Percentiles rank a stretch among this genome's conserved stretches.
These are phyloP conservation scores for Phrynocephalus vlangalii DNA, from an alignment of 2,797 vertebrate species.

Conservation along the genomic window DNA sequence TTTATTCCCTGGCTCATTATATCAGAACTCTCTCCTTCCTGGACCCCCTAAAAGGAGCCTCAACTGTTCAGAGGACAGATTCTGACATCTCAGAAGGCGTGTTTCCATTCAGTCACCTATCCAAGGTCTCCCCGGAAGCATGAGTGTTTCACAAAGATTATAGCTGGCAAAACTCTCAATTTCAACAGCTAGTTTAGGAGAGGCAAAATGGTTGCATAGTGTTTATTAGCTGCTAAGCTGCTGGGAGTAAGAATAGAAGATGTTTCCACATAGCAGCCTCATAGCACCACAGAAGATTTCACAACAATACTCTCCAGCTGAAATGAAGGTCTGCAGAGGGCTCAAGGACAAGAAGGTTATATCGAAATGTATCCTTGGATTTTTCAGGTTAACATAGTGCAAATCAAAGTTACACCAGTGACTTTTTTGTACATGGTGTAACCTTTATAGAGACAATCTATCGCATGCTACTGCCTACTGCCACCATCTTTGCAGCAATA, in stretches of 20 bases:
- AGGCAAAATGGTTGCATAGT: constrained; percentile 74
- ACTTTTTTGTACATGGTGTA: not conserved
- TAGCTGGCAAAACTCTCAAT: constrained; percentile 78
- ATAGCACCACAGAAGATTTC: constrained; percentile 64
- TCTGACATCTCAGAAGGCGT: constrained; percentile 68
- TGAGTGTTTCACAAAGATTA: constrained; percentile 77
- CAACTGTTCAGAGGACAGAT: constrained; percentile 57
- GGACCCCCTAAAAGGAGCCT: constrained; percentile 59
- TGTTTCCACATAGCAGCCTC: constrained; percentile 71
- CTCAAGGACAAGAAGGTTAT: constrained; percentile 49
- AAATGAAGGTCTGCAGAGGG: constrained; percentile 62
- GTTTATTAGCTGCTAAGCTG: constrained; percentile 85
- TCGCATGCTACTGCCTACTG: no score
- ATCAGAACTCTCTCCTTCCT: constrained; percentile 43
- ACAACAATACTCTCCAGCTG: constrained; percentile 59
- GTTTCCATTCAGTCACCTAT: constrained; percentile 72
- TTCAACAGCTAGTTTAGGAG: constrained; percentile 78
- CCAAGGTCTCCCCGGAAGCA: constrained; percentile 76
- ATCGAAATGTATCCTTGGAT: not conserved
- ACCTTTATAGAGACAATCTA: no score
- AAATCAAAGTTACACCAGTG: not conserved
- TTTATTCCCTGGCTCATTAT: constrained; percentile 29
- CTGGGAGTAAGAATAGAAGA: constrained; percentile 78
- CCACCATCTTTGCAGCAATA: no score
- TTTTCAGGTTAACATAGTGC: not conserved